These are phyloP conservation scores for Pangasianodon hypophthalmus DNA, from an alignment of 2,113 vertebrate species.

Conservation along the genomic window DNA sequence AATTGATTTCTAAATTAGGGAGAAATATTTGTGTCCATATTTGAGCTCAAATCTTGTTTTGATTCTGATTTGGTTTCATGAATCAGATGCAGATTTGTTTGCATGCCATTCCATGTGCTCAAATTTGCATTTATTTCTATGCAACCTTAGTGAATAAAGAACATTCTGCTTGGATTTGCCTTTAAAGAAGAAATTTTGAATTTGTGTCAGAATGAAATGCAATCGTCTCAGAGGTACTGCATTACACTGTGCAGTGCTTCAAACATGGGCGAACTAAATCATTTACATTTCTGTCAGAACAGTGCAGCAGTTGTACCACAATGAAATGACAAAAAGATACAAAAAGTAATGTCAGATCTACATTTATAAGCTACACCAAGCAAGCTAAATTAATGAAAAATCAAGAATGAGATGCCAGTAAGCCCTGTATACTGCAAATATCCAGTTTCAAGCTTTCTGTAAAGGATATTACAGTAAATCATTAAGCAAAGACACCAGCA, in stretches of 20 bases:
- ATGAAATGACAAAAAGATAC: not conserved
- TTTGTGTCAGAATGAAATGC: not conserved
- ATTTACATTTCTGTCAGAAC: not conserved
- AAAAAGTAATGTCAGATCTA: not conserved
- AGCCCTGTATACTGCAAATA: not conserved
- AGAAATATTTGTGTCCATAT: not conserved
- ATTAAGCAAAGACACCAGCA: not conserved
- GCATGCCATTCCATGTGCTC: not conserved
- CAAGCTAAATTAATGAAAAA: not conserved
- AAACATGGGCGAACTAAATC: not conserved
- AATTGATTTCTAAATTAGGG: not conserved
- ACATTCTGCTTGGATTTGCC: not conserved
- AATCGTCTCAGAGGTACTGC: not conserved
- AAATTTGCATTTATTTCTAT: not conserved
- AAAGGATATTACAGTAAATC: not conserved
- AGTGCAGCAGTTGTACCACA: not conserved
- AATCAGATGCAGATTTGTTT: not conserved
- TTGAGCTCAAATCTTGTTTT: not conserved
- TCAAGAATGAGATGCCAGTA: not conserved
- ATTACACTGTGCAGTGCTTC: not conserved
- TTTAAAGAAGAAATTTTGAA: not conserved
- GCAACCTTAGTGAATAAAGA: not conserved
- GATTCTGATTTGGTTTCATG: not conserved
- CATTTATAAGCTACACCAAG: not conserved
- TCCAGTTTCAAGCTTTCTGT: not conserved